These are phyloP conservation scores for Brachionus angularis DNA, from an alignment of 1,140 invertebrate genomes.

Conservation along the genomic window DNA sequence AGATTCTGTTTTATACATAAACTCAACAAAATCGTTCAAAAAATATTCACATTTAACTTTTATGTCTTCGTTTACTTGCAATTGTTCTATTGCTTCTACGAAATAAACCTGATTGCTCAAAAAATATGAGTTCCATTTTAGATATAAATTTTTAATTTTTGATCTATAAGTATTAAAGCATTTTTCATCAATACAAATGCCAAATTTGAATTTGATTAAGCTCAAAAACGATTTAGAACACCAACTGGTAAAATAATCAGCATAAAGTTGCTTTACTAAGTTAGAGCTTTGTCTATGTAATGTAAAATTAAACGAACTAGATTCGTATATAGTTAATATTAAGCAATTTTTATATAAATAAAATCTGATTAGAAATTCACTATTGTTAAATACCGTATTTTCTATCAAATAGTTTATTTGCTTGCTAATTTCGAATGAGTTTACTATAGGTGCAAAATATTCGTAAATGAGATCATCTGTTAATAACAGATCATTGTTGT, in stretches of 20 bases:
- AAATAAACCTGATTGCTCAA: slow-evolving; percentile 14
- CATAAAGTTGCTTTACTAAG: slow-evolving; percentile 3
- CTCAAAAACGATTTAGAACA: slow-evolving; percentile 16
- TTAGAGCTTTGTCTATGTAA: not conserved
- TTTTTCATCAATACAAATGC: slow-evolving; percentile 20
- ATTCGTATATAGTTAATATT: not conserved
- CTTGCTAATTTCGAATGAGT: slow-evolving; percentile 24
- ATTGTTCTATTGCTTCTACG: slow-evolving; percentile 13
- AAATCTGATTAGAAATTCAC: not conserved
- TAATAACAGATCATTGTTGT: not conserved
- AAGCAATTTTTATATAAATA: not conserved
- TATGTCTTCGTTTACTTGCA: slow-evolving; percentile 17
- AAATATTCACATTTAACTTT: slow-evolving; percentile 15
- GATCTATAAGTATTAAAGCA: not conserved
- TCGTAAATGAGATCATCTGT: slow-evolving; percentile 29
- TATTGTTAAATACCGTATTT: not conserved
- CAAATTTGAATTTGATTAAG: slow-evolving; percentile 9
- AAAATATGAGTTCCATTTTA: slow-evolving; percentile 4
- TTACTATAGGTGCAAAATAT: slow-evolving; percentile 28
- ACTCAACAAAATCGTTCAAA: not conserved
- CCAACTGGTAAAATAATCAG: slow-evolving; percentile 25
- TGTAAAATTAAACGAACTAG: not conserved
- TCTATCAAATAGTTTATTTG: slow-evolving; percentile 6
- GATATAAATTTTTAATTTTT: not conserved
- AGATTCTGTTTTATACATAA: not conserved